phyloP scores from a whole-genome alignment of 2,888 invertebrate genomes.

The Phaedon cochleariae region DNA sequence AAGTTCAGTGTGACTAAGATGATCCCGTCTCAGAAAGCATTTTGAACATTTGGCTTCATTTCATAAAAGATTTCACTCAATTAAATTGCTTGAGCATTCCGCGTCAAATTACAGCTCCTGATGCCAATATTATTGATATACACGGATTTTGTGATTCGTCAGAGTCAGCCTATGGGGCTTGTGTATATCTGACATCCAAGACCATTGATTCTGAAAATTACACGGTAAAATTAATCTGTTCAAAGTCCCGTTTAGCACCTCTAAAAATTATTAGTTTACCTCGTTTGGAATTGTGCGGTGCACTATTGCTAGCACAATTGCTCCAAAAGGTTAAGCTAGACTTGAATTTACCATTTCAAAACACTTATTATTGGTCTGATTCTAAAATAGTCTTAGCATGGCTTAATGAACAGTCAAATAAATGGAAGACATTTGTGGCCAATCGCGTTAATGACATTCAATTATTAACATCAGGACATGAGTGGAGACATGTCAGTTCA shows the following conservation, averaged over 20 bases:
- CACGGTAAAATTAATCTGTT: constrained; percentile 1
- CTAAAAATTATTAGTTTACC: constrained; percentile 1
- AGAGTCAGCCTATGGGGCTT: constrained; percentile 25
- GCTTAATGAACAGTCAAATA: constrained; percentile 19
- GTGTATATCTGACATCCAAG: constrained; percentile 28
- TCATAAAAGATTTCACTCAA: constrained; percentile 13
- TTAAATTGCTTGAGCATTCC: constrained; percentile 24
- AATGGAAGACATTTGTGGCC: constrained; percentile 33
- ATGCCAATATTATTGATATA: constrained; percentile 15
- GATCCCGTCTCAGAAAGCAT: not conserved
- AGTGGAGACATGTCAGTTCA: constrained; percentile 29
- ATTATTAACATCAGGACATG: constrained; percentile 1
- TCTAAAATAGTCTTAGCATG: constrained; percentile 36
- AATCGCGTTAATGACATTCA: constrained; percentile 37
- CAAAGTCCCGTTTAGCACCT: constrained; percentile 5
- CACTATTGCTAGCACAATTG: not conserved
- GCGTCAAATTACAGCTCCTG: constrained; percentile 15
- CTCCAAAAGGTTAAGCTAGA: not conserved
- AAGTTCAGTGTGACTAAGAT: no score
- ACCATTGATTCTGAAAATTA: not conserved
- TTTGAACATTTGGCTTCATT: not conserved
- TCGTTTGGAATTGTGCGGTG: not conserved
- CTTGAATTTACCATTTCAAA: not conserved
- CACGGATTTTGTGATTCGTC: constrained; percentile 37
- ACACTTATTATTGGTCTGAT: constrained; percentile 34